Evolutionary conservation across 2,797 vertebrate species (phyloP).

Genomic region (Amblyraja radiata): DNA sequence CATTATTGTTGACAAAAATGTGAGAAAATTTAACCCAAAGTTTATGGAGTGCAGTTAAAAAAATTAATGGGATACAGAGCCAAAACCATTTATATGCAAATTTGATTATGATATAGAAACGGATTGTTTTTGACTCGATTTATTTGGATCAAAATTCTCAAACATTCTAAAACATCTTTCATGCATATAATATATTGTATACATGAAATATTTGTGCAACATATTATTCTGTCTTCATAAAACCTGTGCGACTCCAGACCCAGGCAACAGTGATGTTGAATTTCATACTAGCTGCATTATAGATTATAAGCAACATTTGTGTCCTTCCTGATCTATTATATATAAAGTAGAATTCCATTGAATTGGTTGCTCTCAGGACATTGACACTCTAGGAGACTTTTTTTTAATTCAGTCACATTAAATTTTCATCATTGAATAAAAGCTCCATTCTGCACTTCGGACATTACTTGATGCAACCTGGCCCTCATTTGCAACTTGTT

Average conservation of each 20-base stretch:
- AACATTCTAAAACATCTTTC: background rate
- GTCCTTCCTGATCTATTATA: background rate
- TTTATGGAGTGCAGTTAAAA: background rate
- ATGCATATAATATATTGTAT: background rate
- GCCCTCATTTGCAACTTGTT: background rate
- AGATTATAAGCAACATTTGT: background rate
- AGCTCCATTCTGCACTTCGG: background rate
- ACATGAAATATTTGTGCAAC: background rate
- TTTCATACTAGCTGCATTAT: background rate
- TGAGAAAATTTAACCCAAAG: background rate
- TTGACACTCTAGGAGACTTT: background rate
- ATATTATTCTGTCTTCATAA: background rate
- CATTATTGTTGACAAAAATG: background rate
- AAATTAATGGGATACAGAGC: background rate
- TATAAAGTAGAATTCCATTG: background rate
- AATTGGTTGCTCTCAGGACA: background rate
- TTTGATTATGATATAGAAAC: background rate
- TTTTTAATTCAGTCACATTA: background rate
- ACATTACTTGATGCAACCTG: background rate
- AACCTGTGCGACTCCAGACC: background rate
- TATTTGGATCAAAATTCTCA: background rate
- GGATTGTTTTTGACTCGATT: background rate
- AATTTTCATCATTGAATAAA: background rate
- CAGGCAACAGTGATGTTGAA: background rate
- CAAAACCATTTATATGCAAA: conserved; percentile 17